A percentile compares a stretch with the other conserved stretches of the same genome.
phyloP scores from a whole-genome alignment of 2,888 invertebrate genomes.

The Ligdia adustata region DNA sequence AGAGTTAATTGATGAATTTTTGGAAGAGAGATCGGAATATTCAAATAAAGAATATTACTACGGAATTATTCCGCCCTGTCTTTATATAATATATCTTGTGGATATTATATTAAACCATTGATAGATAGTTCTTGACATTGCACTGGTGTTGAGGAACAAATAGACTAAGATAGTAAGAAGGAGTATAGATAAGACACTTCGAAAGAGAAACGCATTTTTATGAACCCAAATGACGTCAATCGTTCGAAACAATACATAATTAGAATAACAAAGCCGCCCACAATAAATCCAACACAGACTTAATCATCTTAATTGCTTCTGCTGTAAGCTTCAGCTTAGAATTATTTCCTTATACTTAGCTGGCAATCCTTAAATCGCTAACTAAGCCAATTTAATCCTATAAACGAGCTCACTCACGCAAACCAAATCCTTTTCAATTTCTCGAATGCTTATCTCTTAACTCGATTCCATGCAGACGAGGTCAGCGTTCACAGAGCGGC shows the following conservation, averaged over 20 bases:
- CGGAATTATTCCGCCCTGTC: too few species aligned
- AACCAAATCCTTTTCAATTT: conserved; percentile 71
- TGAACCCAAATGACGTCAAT: neutral
- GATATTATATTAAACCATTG: too few species aligned
- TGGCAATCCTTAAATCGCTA: conserved; percentile 48
- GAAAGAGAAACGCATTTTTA: neutral
- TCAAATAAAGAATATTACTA: too few species aligned
- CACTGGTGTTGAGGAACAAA: too few species aligned
- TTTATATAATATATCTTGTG: too few species aligned
- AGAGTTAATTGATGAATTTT: conserved; percentile 9
- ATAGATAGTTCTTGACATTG: too few species aligned
- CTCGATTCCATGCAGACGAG: conserved; percentile 22
- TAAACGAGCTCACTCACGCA: conserved; percentile 57
- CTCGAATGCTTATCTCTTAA: conserved; percentile 57
- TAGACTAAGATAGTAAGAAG: too few species aligned
- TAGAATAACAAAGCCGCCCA: conserved; percentile 19
- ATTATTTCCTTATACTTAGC: conserved; percentile 37
- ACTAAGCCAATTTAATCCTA: conserved; percentile 69
- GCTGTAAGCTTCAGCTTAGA: conserved; percentile 24
- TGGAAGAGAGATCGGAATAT: neutral
- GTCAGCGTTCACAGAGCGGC: conserved; percentile 10
- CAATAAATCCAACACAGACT: conserved; percentile 13
- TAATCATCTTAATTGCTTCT: conserved; percentile 30
- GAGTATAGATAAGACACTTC: neutral
- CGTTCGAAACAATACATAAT: conserved; percentile 15